Evolutionary conservation across 2,888 invertebrate genomes (phyloP), one percentile per base, ranked within the genome.

Genomic region (Drosophila tripunctata): DNA sequence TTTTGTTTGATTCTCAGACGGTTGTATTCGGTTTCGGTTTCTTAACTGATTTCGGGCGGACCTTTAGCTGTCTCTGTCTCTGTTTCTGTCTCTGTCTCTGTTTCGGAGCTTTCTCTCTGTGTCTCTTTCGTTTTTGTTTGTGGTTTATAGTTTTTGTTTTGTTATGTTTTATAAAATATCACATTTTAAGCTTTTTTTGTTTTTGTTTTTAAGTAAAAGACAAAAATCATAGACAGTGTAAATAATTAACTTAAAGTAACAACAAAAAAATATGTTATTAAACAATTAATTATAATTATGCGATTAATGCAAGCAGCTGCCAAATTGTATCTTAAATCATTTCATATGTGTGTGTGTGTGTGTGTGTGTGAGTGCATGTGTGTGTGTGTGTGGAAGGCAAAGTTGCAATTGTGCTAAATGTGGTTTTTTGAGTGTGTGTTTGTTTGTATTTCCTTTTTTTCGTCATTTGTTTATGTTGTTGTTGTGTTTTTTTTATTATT

Each of bases 151-250:
- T 90, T 36, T 27, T 35, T 40, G n/a, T n/a, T n/a, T n/a, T n/a
- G n/a, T n/a, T 47, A 24, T 12, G 36, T 50, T 90, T 90, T 90
- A 88, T 88, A 91, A 91, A 91, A 91, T 91, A 91, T 91, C 91
- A 91, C 91, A 91, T 91, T 90, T 90, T 89, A 91, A 91, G 90
- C 90, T 89, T 90, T 89, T 89, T 90, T 88, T 87, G 10, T 60
- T 52, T 84, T 63, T 52, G 38, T 22, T 24, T 30, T 57, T 12
- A 61, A 27, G 15, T 55, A 56, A 58, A 50, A 40, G 55, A 44
- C 50, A 30, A 48, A 71, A 65, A n/a, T n/a, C 60, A 66, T 19
- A 47, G 52, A 54, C 48, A 31, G 24, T 44, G 38, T n/a, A n/a
- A n/a, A n/a, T 45, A 41, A 40, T 36, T 36, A 50, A 75, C 38